Evolutionary conservation across 2,888 invertebrate species (phyloP).

Genomic region (Atethmia centrago): DNA sequence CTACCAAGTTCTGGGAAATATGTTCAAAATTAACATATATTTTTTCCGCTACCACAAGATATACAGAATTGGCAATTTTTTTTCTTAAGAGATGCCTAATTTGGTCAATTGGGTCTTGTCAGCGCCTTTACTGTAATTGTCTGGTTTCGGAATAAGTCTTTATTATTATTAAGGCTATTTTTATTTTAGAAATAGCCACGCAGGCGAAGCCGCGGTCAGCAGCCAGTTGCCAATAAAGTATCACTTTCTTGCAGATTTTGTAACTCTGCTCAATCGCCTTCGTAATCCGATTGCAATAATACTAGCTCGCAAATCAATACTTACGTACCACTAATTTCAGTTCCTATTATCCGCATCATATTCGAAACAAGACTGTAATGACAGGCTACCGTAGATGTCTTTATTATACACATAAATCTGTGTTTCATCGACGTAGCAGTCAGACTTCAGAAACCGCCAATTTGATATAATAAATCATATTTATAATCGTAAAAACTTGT

Average conservation of each 20-base stretch:
- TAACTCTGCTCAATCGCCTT: slow-evolving; percentile 25
- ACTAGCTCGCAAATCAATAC: slow-evolving; percentile 55
- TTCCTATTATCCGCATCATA: slow-evolving; percentile 53
- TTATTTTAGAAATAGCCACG: no score
- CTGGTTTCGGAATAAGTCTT: no score
- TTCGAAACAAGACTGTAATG: slow-evolving; percentile 62
- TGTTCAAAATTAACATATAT: no score
- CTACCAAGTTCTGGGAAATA: no score
- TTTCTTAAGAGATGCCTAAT: no score
- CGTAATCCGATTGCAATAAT: slow-evolving; percentile 58
- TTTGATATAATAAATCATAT: slow-evolving; percentile 78
- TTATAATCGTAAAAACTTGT: slow-evolving; percentile 76
- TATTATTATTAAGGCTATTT: no score
- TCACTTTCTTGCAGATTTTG: slow-evolving; percentile 59
- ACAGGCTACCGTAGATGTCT: slow-evolving; percentile 65
- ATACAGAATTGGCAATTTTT: no score
- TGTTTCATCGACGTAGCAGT: slow-evolving; percentile 48
- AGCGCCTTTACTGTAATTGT: no score
- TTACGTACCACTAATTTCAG: slow-evolving; percentile 57
- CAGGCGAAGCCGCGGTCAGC: no score
- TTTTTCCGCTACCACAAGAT: no score
- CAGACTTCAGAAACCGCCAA: slow-evolving; percentile 69
- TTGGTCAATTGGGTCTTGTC: no score
- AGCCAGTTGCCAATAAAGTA: slow-evolving; percentile 38
- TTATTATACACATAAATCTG: slow-evolving; percentile 66